Percentiles rank a stretch among this genome's conserved stretches.
phyloP scores from a whole-genome alignment of 2,797 vertebrate species.

The Acridotheres tristis region DNA sequence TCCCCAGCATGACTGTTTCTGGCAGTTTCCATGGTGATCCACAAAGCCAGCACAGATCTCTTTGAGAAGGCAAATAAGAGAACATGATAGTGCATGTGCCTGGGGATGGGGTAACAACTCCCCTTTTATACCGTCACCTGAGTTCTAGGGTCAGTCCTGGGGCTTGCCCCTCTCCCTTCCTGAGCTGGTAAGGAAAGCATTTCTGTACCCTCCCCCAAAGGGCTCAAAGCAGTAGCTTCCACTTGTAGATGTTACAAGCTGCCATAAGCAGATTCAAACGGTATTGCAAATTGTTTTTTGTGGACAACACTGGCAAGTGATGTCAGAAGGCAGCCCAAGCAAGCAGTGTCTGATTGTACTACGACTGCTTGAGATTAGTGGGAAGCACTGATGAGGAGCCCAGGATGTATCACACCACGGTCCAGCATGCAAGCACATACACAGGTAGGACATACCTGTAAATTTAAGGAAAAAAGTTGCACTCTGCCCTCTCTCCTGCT shows the following conservation, averaged over 20 bases:
- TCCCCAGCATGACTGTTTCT: background rate
- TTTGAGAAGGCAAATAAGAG: background rate
- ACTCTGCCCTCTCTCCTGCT: background rate
- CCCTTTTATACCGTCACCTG: background rate
- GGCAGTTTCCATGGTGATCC: slow-evolving; percentile 22
- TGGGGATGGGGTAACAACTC: background rate
- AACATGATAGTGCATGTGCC: background rate
- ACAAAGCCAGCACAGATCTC: background rate
- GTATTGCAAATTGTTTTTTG: background rate
- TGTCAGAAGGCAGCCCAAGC: background rate
- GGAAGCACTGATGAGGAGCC: background rate
- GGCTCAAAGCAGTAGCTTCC: background rate
- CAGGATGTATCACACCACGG: background rate
- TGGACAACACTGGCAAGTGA: background rate
- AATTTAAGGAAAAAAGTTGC: background rate
- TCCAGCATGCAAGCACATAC: background rate
- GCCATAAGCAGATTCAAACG: background rate
- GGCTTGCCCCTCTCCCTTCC: background rate
- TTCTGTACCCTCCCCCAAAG: background rate
- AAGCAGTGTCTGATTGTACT: background rate
- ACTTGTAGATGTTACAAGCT: background rate
- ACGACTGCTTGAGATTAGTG: background rate
- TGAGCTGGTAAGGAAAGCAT: background rate
- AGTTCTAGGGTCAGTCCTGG: background rate
- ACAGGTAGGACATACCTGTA: background rate